Conservation (phyloP, 2,888 invertebrate genomes). For the Antheraea yamamai region DNA sequence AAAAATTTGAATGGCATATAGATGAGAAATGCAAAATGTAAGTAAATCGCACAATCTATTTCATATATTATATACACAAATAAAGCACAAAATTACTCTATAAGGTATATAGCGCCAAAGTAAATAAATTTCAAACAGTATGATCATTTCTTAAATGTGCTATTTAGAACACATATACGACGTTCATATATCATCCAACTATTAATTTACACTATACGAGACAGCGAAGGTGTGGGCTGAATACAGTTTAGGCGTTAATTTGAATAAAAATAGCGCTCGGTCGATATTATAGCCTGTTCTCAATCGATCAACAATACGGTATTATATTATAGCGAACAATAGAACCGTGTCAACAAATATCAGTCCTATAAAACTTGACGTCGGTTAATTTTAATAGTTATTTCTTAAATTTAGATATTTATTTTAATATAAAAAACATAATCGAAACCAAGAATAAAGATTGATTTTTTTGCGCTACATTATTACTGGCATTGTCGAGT, state of each 20-base stretch:
- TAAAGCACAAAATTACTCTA: not conserved
- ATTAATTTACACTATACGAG: slow-evolving; percentile 56
- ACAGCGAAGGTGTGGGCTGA: slow-evolving; percentile 51
- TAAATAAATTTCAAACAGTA: not conserved
- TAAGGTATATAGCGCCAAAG: not conserved
- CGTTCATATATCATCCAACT: slow-evolving; percentile 47
- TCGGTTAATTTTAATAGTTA: not conserved
- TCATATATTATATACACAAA: not conserved
- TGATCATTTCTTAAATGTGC: slow-evolving; percentile 16
- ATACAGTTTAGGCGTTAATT: slow-evolving; percentile 49
- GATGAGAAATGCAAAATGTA: too few relatives aligned
- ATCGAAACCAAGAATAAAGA: too few relatives aligned
- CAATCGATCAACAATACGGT: slow-evolving; percentile 31
- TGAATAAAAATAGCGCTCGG: slow-evolving; percentile 49
- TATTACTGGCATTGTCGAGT: too few relatives aligned
- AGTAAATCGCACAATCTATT: not conserved
- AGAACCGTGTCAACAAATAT: slow-evolving; percentile 17
- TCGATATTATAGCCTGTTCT: slow-evolving; percentile 34
- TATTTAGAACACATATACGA: slow-evolving; percentile 56
- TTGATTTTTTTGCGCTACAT: too few relatives aligned
- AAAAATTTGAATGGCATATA: not conserved
- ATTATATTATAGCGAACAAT: slow-evolving; percentile 15
- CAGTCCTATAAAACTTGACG: not conserved
- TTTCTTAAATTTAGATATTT: not conserved
- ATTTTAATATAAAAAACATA: not conserved